Conservation (phyloP, 2,888 invertebrate genomes). For the Drosophila kuntzei region DNA sequence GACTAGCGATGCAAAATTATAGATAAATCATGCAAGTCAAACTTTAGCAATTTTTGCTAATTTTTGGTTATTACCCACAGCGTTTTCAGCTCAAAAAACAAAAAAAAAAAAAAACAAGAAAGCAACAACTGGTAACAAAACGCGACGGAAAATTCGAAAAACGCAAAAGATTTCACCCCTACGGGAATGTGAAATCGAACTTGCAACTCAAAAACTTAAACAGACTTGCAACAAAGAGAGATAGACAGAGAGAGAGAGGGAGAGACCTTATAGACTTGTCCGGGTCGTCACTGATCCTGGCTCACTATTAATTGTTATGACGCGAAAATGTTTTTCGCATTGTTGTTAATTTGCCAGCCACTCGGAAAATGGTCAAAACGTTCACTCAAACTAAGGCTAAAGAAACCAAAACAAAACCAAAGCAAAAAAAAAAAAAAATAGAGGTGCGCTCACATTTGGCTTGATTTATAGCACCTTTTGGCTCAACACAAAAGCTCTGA, state of each 20-base stretch:
- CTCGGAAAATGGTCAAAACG: constrained; percentile 47
- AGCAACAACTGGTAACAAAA: constrained; percentile 43
- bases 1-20: constrained; percentile 77
- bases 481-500: constrained; percentile 75
- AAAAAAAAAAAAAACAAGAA: constrained; percentile 23
- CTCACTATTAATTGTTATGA: constrained; percentile 74
- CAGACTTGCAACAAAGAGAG: background rate
- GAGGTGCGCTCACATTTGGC: constrained; percentile 74
- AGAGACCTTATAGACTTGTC: constrained; percentile 35
- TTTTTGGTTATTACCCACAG: constrained; percentile 82
- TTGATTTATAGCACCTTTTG: constrained; percentile 79
- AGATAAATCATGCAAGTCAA: constrained; percentile 82
- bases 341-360: constrained; percentile 72
- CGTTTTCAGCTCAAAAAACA: constrained; percentile 52
- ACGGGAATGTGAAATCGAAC: constrained; percentile 82
- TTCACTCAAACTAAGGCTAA: constrained; percentile 30
- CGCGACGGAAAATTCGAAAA: constrained; percentile 52
- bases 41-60: constrained; percentile 82
- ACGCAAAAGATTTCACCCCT: constrained; percentile 76
- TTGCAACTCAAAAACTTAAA: constrained; percentile 53
- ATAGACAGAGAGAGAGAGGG: background rate
- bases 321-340: constrained; percentile 72
- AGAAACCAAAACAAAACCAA: constrained; percentile 22
- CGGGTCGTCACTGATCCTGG: constrained; percentile 45
- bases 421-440: constrained; percentile 30